Percentiles rank a stretch among this genome's conserved stretches.
Evolutionary conservation across 1,140 invertebrate genomes (phyloP).

Genomic region (Drosophila kepulauana): DNA sequence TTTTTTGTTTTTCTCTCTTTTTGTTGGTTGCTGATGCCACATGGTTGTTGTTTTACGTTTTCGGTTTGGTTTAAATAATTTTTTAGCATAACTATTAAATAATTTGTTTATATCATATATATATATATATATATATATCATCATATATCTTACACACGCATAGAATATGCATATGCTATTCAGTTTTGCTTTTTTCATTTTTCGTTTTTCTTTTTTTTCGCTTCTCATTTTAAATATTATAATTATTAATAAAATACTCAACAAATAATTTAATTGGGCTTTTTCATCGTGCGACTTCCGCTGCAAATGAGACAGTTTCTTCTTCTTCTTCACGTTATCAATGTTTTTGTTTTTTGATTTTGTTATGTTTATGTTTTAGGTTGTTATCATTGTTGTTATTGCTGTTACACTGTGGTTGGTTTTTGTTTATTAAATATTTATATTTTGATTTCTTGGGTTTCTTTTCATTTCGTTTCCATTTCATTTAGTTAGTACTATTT

Average conservation of each 20-base stretch:
- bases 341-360: constrained; percentile 17
- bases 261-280: constrained; percentile 73
- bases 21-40: constrained; percentile 7
- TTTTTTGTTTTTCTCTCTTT: constrained; percentile 1
- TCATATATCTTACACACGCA: constrained; percentile 31
- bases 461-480: constrained; percentile 49
- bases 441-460: constrained; percentile 45
- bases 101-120: constrained; percentile 58
- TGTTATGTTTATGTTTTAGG: constrained; percentile 45
- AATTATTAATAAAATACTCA: constrained; percentile 80
- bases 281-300: constrained; percentile 34
- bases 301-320: constrained; percentile 37
- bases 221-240: constrained; percentile 63
- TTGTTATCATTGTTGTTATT: constrained; percentile 13
- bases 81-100: constrained; percentile 77
- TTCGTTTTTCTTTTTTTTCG: constrained; percentile 18
- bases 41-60: not conserved
- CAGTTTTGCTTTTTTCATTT: constrained; percentile 32
- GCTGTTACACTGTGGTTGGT: constrained; percentile 19
- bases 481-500: constrained; percentile 69
- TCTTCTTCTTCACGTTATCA: constrained; percentile 11
- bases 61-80: constrained; percentile 54
- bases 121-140: not conserved
- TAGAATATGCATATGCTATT: constrained; percentile 48
- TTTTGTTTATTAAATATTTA: constrained; percentile 35